A percentile compares a stretch with the other conserved stretches of the same genome.
Evolutionary conservation across 2,888 invertebrate genomes (phyloP).

Genomic region (Sthenelais limicola): DNA sequence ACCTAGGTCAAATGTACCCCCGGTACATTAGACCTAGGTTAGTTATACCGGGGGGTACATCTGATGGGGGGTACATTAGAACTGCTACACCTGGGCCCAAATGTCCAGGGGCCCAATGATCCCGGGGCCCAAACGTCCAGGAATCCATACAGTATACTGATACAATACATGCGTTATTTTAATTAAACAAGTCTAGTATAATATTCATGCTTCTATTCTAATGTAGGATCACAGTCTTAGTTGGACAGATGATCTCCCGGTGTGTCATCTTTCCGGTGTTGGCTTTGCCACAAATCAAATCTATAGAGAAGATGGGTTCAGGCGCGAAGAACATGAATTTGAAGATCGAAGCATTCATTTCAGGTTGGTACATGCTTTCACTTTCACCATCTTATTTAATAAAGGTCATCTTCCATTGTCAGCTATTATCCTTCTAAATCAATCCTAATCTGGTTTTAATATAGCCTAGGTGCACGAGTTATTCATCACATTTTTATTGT

Average conservation of each 20-base stretch:
- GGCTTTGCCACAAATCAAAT: slow-evolving; percentile 85
- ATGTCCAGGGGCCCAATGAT: too few species aligned
- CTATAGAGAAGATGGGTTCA: slow-evolving; percentile 81
- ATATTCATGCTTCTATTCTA: neutral
- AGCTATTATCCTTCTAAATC: neutral
- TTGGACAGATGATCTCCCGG: slow-evolving; percentile 92
- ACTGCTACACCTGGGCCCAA: too few species aligned
- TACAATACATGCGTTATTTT: neutral
- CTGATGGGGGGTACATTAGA: too few species aligned
- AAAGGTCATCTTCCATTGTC: neutral
- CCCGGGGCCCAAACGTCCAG: too few species aligned
- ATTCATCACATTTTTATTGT: too few species aligned
- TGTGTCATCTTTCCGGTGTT: slow-evolving; percentile 86
- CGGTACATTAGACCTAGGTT: too few species aligned
- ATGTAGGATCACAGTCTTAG: slow-evolving; percentile 33
- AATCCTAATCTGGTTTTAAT: too few species aligned
- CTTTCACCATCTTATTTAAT: neutral
- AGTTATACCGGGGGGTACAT: too few species aligned
- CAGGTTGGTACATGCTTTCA: slow-evolving; percentile 69
- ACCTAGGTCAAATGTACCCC: too few species aligned
- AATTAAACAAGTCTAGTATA: neutral
- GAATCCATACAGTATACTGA: neutral
- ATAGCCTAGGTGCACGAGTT: too few species aligned
- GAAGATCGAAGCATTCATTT: slow-evolving; percentile 89
- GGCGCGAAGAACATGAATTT: slow-evolving; percentile 80